Conservation (phyloP, 92 coral and sea anemone species). For the Palythoa grandiflora region DNA sequence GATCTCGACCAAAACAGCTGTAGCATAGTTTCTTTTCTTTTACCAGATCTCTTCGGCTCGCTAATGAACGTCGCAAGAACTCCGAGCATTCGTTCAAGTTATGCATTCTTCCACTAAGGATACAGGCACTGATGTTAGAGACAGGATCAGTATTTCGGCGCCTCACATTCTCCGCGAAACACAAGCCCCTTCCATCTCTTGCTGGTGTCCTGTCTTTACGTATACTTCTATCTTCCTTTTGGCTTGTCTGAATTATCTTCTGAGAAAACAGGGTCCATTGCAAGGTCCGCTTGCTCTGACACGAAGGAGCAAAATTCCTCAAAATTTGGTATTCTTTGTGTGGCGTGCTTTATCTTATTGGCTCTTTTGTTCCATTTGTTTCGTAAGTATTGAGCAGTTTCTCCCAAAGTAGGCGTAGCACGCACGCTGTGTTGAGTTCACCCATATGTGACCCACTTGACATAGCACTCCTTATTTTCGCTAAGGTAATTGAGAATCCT, state of each 20-base stretch:
- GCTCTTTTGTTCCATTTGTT: slow-evolving; percentile 67
- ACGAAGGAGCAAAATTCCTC: slow-evolving; percentile 60
- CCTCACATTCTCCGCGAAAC: slow-evolving; percentile 33
- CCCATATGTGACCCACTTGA: slow-evolving; percentile 44
- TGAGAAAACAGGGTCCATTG: slow-evolving; percentile 69
- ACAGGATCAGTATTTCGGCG: not conserved
- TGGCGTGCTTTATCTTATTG: slow-evolving; percentile 49
- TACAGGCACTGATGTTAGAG: slow-evolving; percentile 22
- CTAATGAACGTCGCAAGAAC: slow-evolving; percentile 60
- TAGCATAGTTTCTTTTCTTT: slow-evolving; percentile 46
- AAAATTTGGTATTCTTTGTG: slow-evolving; percentile 58
- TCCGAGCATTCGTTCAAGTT: slow-evolving; percentile 72
- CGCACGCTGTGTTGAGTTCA: slow-evolving; percentile 71
- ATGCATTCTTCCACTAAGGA: slow-evolving; percentile 62
- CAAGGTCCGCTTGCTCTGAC: slow-evolving; percentile 68
- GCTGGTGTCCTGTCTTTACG: slow-evolving; percentile 37
- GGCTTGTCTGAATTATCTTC: slow-evolving; percentile 19
- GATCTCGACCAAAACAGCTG: slow-evolving; percentile 52
- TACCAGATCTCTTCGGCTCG: slow-evolving; percentile 64
- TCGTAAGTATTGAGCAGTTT: slow-evolving; percentile 64
- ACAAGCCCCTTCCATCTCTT: slow-evolving; percentile 47
- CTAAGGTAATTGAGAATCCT: slow-evolving; percentile 59
- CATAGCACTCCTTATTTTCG: slow-evolving; percentile 66
- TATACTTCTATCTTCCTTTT: slow-evolving; percentile 14
- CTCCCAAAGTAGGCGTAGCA: slow-evolving; percentile 68